Percentiles rank a stretch among this genome's conserved stretches.
These are phyloP conservation scores for Typhlichthys eigenmanni DNA, from an alignment of 2,797 vertebrate genomes.

Conservation along the genomic window DNA sequence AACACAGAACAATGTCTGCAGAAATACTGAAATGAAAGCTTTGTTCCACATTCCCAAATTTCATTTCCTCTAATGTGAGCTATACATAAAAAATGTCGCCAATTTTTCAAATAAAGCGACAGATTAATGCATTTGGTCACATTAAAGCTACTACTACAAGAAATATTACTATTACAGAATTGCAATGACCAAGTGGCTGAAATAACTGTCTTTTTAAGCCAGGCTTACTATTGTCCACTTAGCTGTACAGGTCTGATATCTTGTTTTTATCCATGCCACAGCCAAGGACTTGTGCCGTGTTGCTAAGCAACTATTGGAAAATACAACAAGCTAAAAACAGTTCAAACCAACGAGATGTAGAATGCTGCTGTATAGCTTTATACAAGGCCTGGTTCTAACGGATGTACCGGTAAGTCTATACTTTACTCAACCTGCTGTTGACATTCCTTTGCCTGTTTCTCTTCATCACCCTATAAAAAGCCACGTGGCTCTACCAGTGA, in stretches of 20 bases:
- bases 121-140: too few relatives aligned
- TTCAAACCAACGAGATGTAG: constrained; percentile 31
- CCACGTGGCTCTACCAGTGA: constrained; percentile 52
- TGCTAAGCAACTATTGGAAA: constrained; percentile 64
- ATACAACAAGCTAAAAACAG: constrained; percentile 48
- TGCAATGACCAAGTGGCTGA: too few relatives aligned
- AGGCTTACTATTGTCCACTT: constrained; percentile 47
- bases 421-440: constrained; percentile 49
- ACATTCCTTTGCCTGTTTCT: constrained; percentile 44
- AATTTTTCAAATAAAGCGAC: too few relatives aligned
- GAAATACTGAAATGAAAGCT: constrained; percentile 10
- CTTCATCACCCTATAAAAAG: constrained; percentile 58
- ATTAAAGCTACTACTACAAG: too few relatives aligned
- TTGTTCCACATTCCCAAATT: too few relatives aligned
- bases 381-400: constrained; percentile 22
- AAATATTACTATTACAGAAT: too few relatives aligned
- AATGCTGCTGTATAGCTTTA: constrained; percentile 33
- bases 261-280: constrained; percentile 49
- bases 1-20: constrained; percentile 35
- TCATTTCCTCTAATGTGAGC: too few relatives aligned
- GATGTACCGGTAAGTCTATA: constrained; percentile 35
- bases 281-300: constrained; percentile 48
- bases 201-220: constrained; percentile 6
- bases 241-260: constrained; percentile 12
- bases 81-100: too few relatives aligned